Conservation (phyloP, 2,888 invertebrate species). For the Latheticus oryzae region DNA sequence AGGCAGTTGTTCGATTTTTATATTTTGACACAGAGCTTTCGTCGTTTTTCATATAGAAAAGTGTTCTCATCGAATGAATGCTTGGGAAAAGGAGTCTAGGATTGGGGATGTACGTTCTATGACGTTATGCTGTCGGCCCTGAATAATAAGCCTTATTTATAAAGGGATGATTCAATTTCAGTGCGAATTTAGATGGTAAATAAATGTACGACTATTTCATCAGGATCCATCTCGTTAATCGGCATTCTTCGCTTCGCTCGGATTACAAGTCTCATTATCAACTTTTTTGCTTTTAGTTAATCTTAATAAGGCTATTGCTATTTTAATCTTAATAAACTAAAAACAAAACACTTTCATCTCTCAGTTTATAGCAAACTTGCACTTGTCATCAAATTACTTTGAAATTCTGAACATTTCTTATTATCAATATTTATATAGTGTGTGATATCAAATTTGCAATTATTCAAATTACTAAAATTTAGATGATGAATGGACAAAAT, state of each 20-base stretch:
- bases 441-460: too few species aligned
- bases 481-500: too few species aligned
- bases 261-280: constrained; percentile 10
- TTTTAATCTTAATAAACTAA: too few species aligned
- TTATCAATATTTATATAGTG: too few species aligned
- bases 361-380: too few species aligned
- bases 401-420: too few species aligned
- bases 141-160: constrained; percentile 48
- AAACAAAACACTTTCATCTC: too few species aligned
- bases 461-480: too few species aligned
- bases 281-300: too few species aligned
- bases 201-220: constrained; percentile 36
- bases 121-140: constrained; percentile 43
- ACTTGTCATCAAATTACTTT: too few species aligned
- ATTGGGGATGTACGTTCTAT: constrained; percentile 44
- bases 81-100: constrained; percentile 36
- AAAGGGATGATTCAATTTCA: constrained; percentile 44
- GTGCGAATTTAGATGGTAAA: constrained; percentile 37
- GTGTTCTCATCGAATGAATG: constrained; percentile 48
- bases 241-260: constrained; percentile 19
- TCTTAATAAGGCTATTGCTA: too few species aligned
- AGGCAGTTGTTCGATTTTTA: constrained; percentile 65
- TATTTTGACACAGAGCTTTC: constrained; percentile 63
- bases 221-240: constrained; percentile 28
- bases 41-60: constrained; percentile 58